Base-by-base conservation (phyloP, 30 jellyfish, hydroid and myxozoan genomes). In the Cassiopea andromeda region DNA sequence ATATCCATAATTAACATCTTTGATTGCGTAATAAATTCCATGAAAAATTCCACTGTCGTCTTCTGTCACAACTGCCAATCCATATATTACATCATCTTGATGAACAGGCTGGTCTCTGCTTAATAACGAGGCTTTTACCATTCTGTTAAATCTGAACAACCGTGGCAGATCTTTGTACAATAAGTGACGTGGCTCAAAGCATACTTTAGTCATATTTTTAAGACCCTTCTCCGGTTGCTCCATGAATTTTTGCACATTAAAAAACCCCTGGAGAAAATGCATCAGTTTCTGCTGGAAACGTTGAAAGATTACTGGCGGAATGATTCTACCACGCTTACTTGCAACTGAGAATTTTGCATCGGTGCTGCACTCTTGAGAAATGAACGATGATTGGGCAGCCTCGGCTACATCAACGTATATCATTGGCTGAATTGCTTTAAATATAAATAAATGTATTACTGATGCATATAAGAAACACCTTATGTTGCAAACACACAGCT, bases 281-380 rank as follows among this genome's bases (percentile, higher is more conserved):
- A 83, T 86, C 1, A 89, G 81, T 67, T 93, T 88, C 6, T 78
- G 77, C 60, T 83, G 81, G 38, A 85, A 73, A 3, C 71, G 83
- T 6, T 75, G 61, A 10, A 82, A 83, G 14, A 90, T 80, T 7
- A 85, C 43, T 73, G 48, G 88, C 8, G 98, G 98, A 14, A 94
- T 84, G 6, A 43, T 48, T 1, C 75, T 85, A 60, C 86, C 92
- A 44, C 76, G 98, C 70, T 90, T 84, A 48, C 98, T 87, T 16
- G 91, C 91, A 6, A 89, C 83, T 0, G 95, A 85, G 67, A 59
- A 94, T 76, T 89, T 94, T 47, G 87, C 72, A 58, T 94, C 98
- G 19, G 97, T 90, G 85, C 85, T 95, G 92, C 98, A 94, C 80
- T 94, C 98, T 89, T 94, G 98, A 4, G 97, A 89, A 1, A 94